Conservation (phyloP, 2,113 vertebrate genomes). For the Cyprinodon brontotheroides region DNA sequence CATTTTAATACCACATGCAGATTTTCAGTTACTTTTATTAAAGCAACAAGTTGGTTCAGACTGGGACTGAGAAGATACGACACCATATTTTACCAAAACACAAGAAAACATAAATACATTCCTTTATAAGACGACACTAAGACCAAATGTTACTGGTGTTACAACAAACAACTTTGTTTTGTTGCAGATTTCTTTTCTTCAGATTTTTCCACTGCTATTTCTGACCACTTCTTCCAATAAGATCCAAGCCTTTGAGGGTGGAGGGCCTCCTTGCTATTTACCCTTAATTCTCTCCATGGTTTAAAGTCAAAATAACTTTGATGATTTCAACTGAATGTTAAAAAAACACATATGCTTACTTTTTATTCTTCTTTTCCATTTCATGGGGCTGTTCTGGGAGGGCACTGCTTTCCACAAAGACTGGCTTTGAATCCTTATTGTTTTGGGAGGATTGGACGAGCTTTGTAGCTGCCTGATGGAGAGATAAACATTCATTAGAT, state of each 20-base stretch:
- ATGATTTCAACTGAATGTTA: not conserved
- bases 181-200: not conserved
- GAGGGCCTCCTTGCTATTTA: not conserved
- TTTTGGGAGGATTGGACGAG: slow-evolving; percentile 27
- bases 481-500: not conserved
- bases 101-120: not conserved
- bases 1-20: not conserved
- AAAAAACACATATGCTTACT: slow-evolving; percentile 35
- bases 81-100: not conserved
- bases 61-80: not conserved
- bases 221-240: not conserved
- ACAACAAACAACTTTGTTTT: not conserved
- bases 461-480: slow-evolving; percentile 55
- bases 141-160: not conserved
- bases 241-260: not conserved
- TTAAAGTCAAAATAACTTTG: not conserved
- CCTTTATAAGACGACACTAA: not conserved
- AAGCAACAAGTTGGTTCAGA: not conserved
- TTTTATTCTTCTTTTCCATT: not conserved
- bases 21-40: not conserved
- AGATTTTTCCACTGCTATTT: not conserved
- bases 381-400: not conserved
- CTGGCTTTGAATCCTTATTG: not conserved
- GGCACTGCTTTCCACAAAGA: not conserved
- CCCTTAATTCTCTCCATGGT: not conserved